Conservation (phyloP, 2,888 invertebrate species). For the Cenopis cana region DNA sequence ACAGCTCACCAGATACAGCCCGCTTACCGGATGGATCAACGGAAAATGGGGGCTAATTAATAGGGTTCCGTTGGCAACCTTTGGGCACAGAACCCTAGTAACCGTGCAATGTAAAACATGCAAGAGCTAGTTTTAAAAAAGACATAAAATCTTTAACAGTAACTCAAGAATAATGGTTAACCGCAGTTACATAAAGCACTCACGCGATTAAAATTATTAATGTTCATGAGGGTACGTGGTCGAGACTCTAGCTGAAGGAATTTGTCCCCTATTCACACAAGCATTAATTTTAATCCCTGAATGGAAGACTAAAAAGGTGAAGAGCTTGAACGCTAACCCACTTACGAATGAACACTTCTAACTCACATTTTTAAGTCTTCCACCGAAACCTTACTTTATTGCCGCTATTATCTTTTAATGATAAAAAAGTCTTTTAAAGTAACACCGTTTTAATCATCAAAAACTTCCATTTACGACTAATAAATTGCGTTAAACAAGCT, state of each 20-base stretch:
- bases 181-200: constrained; percentile 14
- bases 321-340: constrained; percentile 33
- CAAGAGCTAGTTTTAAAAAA: not conserved
- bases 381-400: constrained; percentile 28
- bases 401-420: constrained; percentile 23
- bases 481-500: constrained; percentile 42
- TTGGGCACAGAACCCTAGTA: not conserved
- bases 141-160: not conserved
- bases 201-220: constrained; percentile 20
- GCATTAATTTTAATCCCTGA: constrained; percentile 28
- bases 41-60: too few relatives aligned
- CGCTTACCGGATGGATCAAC: too few relatives aligned
- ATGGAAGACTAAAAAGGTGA: constrained; percentile 29
- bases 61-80: too few relatives aligned
- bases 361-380: constrained; percentile 27
- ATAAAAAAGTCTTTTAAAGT: constrained; percentile 33
- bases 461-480: constrained; percentile 41
- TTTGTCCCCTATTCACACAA: constrained; percentile 9
- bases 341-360: constrained; percentile 25
- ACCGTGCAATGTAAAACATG: not conserved
- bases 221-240: constrained; percentile 25
- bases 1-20: too few relatives aligned
- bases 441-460: constrained; percentile 40
- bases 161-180: constrained; percentile 5
- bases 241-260: not conserved